Base-by-base conservation (phyloP, 1,140 invertebrate genomes). In the Aphelenchoides besseyi region DNA sequence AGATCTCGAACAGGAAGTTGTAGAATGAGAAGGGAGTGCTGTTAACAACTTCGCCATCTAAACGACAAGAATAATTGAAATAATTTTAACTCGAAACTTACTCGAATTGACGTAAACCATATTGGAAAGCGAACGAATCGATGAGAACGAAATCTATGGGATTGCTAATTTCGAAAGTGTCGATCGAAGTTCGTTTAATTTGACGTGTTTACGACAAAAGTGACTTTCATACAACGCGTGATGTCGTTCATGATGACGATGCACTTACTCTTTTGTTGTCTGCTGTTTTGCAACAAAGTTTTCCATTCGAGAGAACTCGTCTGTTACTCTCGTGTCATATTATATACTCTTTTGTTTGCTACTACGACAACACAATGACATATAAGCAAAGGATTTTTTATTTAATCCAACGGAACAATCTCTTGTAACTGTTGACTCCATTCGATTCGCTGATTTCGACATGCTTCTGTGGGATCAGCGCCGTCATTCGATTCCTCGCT, bases 1-100 rank as follows among this genome's bases (percentile, higher is more conserved):
- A 48, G 41, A 48, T 48, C 41, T 48, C 41, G 41, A 48, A 48
- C 41, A 48, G 41, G 41, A 48, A 48, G 12, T 48, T 48, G 41
- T 48, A 48, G 41, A 48, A 48, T 23, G 41, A 48, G 41, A 48
- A 48, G 12, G 41, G 41, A 12, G 41, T 48, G 41, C 23, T 48
- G 41, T 48, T 23, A 12, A 48, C 41, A 23, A 48, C 41, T 48
- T 48, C 41, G 12, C 41, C 41, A 48, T 48, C 41, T 48, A 48
- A 48, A 48, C 41, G 41, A 48, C 12, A 12, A 23, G 41, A 23
- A 48, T 48, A 12, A 48, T 48, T 23, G 41, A 48, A 12, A 23
- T 12, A 48, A 48, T 48, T 12, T 16, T 16, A 48, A n/a, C n/a
- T 48, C 12, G 41, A 48, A 48, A 48, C 41, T 48, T 23, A 48